Base-by-base conservation (phyloP, 2,888 invertebrate genomes). In the Nymphalis c-album region DNA sequence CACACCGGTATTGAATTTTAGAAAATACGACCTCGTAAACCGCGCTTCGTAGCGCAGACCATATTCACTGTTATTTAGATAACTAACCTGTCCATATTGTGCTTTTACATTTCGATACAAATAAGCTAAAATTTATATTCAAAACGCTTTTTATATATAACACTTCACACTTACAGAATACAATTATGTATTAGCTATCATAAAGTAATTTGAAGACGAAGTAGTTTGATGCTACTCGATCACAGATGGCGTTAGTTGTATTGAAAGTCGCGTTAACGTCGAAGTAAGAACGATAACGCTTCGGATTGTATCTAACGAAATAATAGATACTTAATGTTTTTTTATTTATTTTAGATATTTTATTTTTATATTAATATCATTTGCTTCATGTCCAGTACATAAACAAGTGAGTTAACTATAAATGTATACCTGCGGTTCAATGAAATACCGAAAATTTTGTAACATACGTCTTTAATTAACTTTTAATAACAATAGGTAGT, bases 1-100 rank as follows among this genome's bases (percentile, higher is more conserved):
- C 68, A 68, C 77, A 74, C 74, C 77, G 80, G 79, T 85, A 85
- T 85, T 84, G 83, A 82, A 84, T 85, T 85, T 86, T 85, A 84
- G 82, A 80, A 84, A 83, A 82, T 84, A 85, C 73, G 79, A 74
- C 73, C 75, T 77, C 81, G 74, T 79, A 76, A 75, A 76, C 71
- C 64, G 74, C 72, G 73, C 68, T 60, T 71, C 70, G 60, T 55
- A 60, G 63, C 64, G 63, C 63, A 51, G 57, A 31, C 60, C 5
- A 22, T 50, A 35, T 50, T 17, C 18, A 50, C 2, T n/a, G 59
- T 60, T 60, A 46, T 65, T 65, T 35, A 40, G 18, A 46, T 64
- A 64, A 60, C 51, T 64, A 47, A 47, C 35, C 53, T 53, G 45
- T 18, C 26, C 40, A 48, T 31, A 31, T 46, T 59, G 26, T 10